A percentile compares a stretch with the other conserved stretches of the same genome.
phyloP scores from a whole-genome alignment of 2,113 vertebrate genomes.

The Recurvirostra avosetta region DNA sequence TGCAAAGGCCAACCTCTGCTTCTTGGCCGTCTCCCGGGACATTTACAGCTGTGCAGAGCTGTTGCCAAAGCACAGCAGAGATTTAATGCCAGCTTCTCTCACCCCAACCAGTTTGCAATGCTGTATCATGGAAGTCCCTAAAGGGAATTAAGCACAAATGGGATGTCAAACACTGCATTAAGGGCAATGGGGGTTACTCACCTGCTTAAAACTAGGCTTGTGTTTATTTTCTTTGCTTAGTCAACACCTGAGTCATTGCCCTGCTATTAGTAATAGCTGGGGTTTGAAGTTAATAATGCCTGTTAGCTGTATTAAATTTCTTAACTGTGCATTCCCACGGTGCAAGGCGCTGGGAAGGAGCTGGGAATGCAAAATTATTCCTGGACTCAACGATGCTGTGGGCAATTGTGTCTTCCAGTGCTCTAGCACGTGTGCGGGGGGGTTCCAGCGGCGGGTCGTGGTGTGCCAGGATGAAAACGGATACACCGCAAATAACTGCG shows the following conservation, averaged over 20 bases:
- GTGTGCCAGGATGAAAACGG: slow-evolving; percentile 98
- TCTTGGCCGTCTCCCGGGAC: neutral
- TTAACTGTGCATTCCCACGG: neutral
- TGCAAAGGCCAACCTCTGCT: neutral
- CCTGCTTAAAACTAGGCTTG: neutral
- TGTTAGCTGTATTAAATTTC: neutral
- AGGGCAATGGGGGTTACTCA: neutral
- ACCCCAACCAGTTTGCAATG: neutral
- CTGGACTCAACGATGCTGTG: neutral
- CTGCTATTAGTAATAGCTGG: neutral
- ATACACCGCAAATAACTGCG: slow-evolving; percentile 86
- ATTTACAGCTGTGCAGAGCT: neutral
- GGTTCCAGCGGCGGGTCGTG: slow-evolving; percentile 95
- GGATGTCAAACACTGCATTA: neutral
- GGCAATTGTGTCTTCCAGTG: slow-evolving; percentile 79
- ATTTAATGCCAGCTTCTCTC: neutral
- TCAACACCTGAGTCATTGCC: neutral
- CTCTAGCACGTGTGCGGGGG: slow-evolving; percentile 95
- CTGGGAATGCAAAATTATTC: neutral
- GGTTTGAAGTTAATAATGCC: neutral
- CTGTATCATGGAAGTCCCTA: neutral
- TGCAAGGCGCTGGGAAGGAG: neutral
- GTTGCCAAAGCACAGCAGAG: neutral
- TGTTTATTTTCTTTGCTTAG: slow-evolving; percentile 2
- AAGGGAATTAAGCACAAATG: neutral